These are phyloP conservation scores for Linepithema humile DNA, from an alignment of 1,140 invertebrate species.

Conservation along the genomic window DNA sequence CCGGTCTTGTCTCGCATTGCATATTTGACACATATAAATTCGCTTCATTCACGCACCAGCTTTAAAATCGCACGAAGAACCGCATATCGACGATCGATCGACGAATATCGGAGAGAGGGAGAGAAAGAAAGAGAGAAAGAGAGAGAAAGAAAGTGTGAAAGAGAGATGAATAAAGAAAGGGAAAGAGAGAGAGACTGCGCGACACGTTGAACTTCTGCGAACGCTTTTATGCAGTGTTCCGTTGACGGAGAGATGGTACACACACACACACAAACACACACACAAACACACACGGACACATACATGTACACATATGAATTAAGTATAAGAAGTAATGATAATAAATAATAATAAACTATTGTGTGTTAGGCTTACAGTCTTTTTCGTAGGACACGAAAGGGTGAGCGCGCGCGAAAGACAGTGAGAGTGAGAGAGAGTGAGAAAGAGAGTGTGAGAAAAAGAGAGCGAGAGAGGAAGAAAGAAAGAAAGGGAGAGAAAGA, in stretches of 20 bases:
- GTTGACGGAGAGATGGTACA: conserved; percentile 59
- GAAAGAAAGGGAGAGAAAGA: conserved; percentile 27
- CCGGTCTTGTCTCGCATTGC: conserved; percentile 9
- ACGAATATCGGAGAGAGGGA: conserved; percentile 19
- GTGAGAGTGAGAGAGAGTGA: conserved; percentile 45
- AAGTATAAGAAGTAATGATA: conserved; percentile 77
- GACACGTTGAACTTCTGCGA: conserved; percentile 44
- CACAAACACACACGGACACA: too few species aligned
- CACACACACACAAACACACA: too few species aligned
- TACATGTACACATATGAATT: conserved; percentile 68
- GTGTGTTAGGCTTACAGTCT: conserved; percentile 77
- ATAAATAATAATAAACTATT: conserved; percentile 77
- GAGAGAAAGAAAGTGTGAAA: background rate
- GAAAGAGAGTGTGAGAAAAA: background rate
- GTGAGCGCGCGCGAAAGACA: conserved; percentile 58
- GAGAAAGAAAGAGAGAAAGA: background rate
- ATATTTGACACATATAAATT: background rate
- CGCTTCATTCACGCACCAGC: conserved; percentile 10
- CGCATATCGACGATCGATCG: conserved; percentile 5
- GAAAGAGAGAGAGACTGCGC: conserved; percentile 7
- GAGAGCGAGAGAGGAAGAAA: background rate
- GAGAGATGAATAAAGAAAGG: background rate
- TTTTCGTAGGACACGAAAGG: conserved; percentile 74
- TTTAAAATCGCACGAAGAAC: conserved; percentile 17
- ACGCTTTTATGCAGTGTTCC: conserved; percentile 51